Evolutionary conservation across 2,113 vertebrate genomes (phyloP).

Genomic region (Podiceps cristatus): DNA sequence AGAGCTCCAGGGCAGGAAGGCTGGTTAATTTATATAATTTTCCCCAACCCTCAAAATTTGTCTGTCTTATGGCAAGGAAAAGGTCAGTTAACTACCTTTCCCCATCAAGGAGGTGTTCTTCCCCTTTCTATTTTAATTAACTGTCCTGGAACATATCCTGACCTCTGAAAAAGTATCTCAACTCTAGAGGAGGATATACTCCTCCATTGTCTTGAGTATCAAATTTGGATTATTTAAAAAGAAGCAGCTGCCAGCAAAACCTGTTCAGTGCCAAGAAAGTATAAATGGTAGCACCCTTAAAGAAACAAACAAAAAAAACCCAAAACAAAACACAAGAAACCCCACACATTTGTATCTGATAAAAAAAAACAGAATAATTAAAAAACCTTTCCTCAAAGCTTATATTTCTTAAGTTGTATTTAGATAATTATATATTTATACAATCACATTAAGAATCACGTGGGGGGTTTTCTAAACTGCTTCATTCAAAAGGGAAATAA

Average conservation of each 20-base stretch:
- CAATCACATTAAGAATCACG: rapidly evolving
- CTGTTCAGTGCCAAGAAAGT: neutral
- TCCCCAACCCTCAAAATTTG: neutral
- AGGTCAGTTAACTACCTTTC: neutral
- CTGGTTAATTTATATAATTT: neutral
- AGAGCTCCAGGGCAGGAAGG: neutral
- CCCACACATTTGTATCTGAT: neutral
- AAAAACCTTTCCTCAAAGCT: neutral
- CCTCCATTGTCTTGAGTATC: neutral
- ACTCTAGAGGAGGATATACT: neutral
- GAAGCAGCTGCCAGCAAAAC: neutral
- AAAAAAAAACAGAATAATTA: neutral
- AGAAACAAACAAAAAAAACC: no score
- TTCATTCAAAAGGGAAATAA: neutral
- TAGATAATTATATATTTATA: neutral
- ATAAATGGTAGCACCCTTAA: neutral
- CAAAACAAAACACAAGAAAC: no score
- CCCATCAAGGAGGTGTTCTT: neutral
- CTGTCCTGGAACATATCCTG: neutral
- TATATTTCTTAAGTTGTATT: neutral
- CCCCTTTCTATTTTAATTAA: neutral
- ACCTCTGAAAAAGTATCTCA: neutral
- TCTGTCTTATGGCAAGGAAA: neutral
- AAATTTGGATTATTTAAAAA: neutral
- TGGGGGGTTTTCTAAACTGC: neutral